Evolutionary conservation across 2,797 vertebrate species (phyloP).

Genomic region (Siniperca scherzeri): DNA sequence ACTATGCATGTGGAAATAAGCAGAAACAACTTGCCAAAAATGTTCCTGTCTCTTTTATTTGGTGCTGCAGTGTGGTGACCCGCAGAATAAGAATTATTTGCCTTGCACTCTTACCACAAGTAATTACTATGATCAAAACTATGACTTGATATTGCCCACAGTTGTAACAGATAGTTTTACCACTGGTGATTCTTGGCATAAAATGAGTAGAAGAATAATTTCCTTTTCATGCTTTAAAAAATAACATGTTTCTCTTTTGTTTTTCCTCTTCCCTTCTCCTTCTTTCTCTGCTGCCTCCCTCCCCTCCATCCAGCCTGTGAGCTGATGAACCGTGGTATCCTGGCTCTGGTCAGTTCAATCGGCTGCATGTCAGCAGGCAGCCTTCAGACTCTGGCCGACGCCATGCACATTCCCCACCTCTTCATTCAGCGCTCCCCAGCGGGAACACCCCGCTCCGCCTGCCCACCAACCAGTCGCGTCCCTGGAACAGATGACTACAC

Average conservation of each 20-base stretch:
- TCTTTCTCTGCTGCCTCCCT: slow-evolving; percentile 13
- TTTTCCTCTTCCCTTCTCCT: neutral
- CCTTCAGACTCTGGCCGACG: slow-evolving; percentile 94
- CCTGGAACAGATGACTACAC: slow-evolving; percentile 94
- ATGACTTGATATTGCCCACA: neutral
- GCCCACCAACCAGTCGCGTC: slow-evolving; percentile 89
- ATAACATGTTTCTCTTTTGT: slow-evolving; percentile 30
- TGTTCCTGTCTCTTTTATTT: neutral
- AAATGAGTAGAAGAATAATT: neutral
- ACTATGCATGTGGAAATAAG: slow-evolving; percentile 25
- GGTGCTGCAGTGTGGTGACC: slow-evolving; percentile 40
- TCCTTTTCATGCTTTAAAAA: slow-evolving; percentile 7
- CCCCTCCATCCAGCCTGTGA: slow-evolving; percentile 90
- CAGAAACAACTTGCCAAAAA: neutral
- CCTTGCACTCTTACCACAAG: neutral
- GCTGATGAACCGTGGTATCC: slow-evolving; percentile 98
- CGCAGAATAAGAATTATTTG: slow-evolving; percentile 29
- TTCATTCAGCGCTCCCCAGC: slow-evolving; percentile 94
- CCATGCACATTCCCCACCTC: slow-evolving; percentile 99
- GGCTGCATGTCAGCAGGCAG: slow-evolving; percentile 96
- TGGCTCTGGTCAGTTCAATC: slow-evolving; percentile 98
- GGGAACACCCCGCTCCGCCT: slow-evolving; percentile 93
- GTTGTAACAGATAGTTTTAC: slow-evolving; percentile 7
- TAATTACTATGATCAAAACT: slow-evolving; percentile 27
- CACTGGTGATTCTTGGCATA: neutral